Percentiles rank a stretch among this genome's conserved stretches.
phyloP scores from a whole-genome alignment of 2,113 vertebrate genomes.

The Origma solitaria region DNA sequence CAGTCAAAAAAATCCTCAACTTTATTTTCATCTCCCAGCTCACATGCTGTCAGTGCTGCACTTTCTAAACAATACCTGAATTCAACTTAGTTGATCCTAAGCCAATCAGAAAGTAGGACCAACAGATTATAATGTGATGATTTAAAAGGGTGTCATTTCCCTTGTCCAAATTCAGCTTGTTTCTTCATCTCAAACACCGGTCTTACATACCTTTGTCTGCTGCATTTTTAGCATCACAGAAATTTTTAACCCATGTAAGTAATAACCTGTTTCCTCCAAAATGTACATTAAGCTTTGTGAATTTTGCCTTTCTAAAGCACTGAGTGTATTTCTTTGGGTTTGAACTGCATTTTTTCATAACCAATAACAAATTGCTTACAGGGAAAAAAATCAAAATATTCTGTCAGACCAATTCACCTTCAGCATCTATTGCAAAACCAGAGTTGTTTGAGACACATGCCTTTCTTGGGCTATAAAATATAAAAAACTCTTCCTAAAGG shows the following conservation, averaged over 20 bases:
- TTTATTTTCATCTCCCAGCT: not conserved
- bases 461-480: not conserved
- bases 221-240: not conserved
- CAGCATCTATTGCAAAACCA: not conserved
- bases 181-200: not conserved
- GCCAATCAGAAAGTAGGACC: not conserved
- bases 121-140: not conserved
- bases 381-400: not conserved
- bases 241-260: not conserved
- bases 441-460: not conserved
- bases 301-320: not conserved
- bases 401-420: not conserved
- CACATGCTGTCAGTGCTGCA: not conserved
- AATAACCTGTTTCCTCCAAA: not conserved
- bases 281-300: not conserved
- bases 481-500: not conserved
- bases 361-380: not conserved
- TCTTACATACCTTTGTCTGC: not conserved
- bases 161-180: not conserved
- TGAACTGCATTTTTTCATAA: not conserved
- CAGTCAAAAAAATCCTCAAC: not conserved
- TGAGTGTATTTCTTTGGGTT: not conserved
- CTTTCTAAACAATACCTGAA: rapidly evolving
- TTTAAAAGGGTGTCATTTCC: not conserved
- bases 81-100: not conserved